Conservation (phyloP, 2,113 vertebrate species). For the Glaucidium brasilianum region DNA sequence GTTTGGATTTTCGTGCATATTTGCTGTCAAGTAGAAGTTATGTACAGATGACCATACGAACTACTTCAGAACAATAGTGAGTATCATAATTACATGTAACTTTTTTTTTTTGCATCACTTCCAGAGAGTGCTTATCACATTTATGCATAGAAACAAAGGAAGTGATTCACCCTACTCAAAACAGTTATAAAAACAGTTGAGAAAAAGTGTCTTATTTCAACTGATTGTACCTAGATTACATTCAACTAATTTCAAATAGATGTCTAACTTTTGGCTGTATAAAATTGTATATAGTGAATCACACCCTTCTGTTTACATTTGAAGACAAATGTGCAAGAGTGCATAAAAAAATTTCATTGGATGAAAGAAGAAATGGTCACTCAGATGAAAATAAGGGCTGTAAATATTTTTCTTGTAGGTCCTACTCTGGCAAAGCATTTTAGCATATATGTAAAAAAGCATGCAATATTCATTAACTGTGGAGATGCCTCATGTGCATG, state of each 20-base stretch:
- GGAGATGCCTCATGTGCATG: not conserved
- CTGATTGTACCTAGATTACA: rapidly evolving
- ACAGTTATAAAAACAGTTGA: not conserved
- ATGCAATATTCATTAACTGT: not conserved
- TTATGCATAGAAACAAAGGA: not conserved
- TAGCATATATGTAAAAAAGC: not conserved
- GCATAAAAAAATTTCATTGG: not conserved
- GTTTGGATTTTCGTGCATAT: not conserved
- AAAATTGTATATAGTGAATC: not conserved
- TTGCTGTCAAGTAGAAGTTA: not conserved
- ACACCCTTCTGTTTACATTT: not conserved
- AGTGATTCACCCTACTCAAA: not conserved
- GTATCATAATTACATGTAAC: not conserved
- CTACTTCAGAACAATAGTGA: not conserved
- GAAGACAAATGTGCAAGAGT: not conserved
- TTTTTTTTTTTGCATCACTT: not conserved
- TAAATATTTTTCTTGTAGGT: not conserved
- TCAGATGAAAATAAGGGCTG: not conserved
- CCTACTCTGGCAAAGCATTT: not conserved
- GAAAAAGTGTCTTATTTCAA: not conserved
- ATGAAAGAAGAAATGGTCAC: not conserved
- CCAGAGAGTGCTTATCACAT: not conserved
- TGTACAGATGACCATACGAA: not conserved
- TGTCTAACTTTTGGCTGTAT: not conserved
- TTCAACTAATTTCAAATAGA: not conserved